Base-by-base conservation (phyloP, 2,888 invertebrate species). In the Mesoligia furuncula region DNA sequence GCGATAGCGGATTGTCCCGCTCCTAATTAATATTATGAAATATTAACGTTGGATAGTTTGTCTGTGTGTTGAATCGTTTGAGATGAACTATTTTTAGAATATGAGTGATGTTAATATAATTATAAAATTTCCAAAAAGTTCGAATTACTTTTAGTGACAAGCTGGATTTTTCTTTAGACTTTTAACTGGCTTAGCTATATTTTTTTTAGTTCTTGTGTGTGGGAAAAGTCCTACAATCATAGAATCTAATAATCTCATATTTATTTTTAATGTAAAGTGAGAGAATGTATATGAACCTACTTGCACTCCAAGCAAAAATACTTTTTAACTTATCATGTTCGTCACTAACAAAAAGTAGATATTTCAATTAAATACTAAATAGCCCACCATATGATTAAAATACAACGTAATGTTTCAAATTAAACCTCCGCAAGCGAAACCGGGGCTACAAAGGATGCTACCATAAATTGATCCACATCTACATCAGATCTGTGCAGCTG, bases 401-500 rank as follows among this genome's bases (percentile, higher is more conserved):
- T 24, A 39, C 6, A 31, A 36, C 0, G 7, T 17, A 13, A 39
- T 31, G 11, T 31, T 54, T 20, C 15, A 51, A 59, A 27, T 45
- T 7, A 15, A 64, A 27, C 15, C 17, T 42, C 9, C 3, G 15
- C 59, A 62, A 72, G 69, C 31, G 13, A 69, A 48, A 1, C 77
- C 62, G 31, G 39, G 66, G 42, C 42, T 1, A 9, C 8, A 13
- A n/a, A 27, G 57, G 54, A 42, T 62, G 62, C 39, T 24, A 51
- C 59, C 73, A 79, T 83, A 76, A 86, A 83, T 73, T 72, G 69
- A 72, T 76, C 69, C 51, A 24, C 67, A 72, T 80, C 69, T 27
- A 75, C n/a, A 80, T 61, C 80, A 72, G 87, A 87, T 87, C 81
- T 67, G 74, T 78, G 80, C 80, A 73, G 69, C 73, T 73, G 89